Percentiles rank a stretch among this genome's conserved stretches.
phyloP scores from a whole-genome alignment of 1,140 invertebrate genomes.

The Aphelinus certus region DNA sequence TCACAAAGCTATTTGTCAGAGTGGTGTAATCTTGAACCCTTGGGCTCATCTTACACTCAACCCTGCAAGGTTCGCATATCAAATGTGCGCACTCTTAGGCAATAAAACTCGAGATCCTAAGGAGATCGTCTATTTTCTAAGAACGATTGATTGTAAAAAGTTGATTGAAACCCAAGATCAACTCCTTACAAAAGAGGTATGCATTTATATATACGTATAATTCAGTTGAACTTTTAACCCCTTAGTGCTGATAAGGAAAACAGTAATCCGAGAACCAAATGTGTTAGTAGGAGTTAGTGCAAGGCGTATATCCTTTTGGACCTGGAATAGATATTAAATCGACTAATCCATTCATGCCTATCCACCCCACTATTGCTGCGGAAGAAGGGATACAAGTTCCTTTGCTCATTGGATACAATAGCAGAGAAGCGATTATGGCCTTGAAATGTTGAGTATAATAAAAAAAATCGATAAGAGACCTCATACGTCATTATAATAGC shows the following conservation, averaged over 20 bases:
- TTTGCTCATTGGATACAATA: slow-evolving; percentile 69
- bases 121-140: slow-evolving; percentile 53
- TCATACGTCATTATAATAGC: no score
- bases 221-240: background rate
- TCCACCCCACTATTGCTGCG: slow-evolving; percentile 49
- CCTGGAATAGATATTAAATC: slow-evolving; percentile 50
- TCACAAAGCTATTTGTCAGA: slow-evolving; percentile 59
- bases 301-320: slow-evolving; percentile 39
- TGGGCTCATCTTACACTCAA: slow-evolving; percentile 73
- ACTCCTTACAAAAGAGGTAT: slow-evolving; percentile 38
- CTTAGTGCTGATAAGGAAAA: slow-evolving; percentile 42
- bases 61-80: slow-evolving; percentile 46
- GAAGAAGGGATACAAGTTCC: slow-evolving; percentile 68
- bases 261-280: background rate
- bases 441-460: background rate
- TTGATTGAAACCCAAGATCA: slow-evolving; percentile 43
- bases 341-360: slow-evolving; percentile 58
- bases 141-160: slow-evolving; percentile 21
- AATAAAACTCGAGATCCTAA: slow-evolving; percentile 45
- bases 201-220: background rate
- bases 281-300: slow-evolving; percentile 42
- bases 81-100: slow-evolving; percentile 54
- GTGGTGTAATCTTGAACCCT: slow-evolving; percentile 77
- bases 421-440: slow-evolving; percentile 61
- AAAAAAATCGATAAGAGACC: no score